phyloP scores from a whole-genome alignment of 2,113 vertebrate species.

The Heteronetta atricapilla region DNA sequence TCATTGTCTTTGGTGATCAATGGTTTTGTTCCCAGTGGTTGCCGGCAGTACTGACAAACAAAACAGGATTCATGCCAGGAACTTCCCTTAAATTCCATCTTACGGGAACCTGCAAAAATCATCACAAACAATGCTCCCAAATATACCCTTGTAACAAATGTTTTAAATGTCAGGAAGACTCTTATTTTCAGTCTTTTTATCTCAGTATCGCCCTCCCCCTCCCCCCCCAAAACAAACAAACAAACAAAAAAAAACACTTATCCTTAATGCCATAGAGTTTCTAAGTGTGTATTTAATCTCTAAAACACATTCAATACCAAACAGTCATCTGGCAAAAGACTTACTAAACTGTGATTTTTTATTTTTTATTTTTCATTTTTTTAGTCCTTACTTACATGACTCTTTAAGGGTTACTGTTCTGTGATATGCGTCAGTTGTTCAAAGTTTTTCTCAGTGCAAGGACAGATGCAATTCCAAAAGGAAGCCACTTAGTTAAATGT shows the following conservation, averaged over 20 bases:
- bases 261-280: not conserved
- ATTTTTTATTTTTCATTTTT: not conserved
- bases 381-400: not conserved
- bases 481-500: not conserved
- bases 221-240: too few species aligned
- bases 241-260: not conserved
- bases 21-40: constrained; percentile 79
- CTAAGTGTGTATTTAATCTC: not conserved
- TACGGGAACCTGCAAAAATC: constrained; percentile 77
- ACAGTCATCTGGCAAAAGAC: not conserved
- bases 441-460: not conserved
- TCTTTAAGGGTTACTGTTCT: not conserved
- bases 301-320: not conserved
- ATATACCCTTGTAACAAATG: not conserved
- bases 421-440: not conserved
- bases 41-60: constrained; percentile 76
- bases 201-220: not conserved
- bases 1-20: constrained; percentile 80
- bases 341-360: not conserved
- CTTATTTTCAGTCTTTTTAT: not conserved
- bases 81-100: constrained; percentile 84
- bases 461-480: not conserved
- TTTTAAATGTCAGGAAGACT: not conserved
- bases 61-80: constrained; percentile 85
- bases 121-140: not conserved